Percentiles rank a stretch among this genome's conserved stretches.
phyloP scores from a whole-genome alignment of 2,797 vertebrate genomes.

The Coranthus polyacanthus region DNA sequence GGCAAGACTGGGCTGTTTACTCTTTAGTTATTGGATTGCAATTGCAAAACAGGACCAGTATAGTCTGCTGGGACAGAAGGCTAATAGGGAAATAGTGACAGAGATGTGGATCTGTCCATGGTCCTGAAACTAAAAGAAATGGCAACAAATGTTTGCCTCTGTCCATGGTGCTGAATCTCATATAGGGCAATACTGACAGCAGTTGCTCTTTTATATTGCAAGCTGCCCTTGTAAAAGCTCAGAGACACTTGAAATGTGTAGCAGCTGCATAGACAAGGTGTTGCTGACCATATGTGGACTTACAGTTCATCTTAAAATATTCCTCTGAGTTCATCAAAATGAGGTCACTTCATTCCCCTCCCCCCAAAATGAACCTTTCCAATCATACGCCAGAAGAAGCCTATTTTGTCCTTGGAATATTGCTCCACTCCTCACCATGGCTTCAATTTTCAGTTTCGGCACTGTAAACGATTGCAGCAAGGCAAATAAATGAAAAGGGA shows the following conservation, averaged over 20 bases:
- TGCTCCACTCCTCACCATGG: constrained; percentile 68
- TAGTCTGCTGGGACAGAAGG: constrained; percentile 1
- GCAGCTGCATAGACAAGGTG: constrained; percentile 21
- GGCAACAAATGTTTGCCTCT: constrained; percentile 7
- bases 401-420: constrained; percentile 79
- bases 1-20: constrained; percentile 11
- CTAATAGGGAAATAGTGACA: too few species aligned
- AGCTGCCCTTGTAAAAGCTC: constrained; percentile 12
- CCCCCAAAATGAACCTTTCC: constrained; percentile 61
- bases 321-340: constrained; percentile 59
- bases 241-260: constrained; percentile 16
- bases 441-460: constrained; percentile 79
- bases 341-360: constrained; percentile 42
- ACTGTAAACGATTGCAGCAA: constrained; percentile 77
- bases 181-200: constrained; percentile 19
- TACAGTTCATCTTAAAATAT: constrained; percentile 41
- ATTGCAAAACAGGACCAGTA: constrained; percentile 5
- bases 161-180: constrained; percentile 48
- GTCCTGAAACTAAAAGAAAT: constrained; percentile 23
- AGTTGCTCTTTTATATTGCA: constrained; percentile 26
- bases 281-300: constrained; percentile 36
- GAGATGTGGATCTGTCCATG: constrained; percentile 34
- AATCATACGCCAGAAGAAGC: constrained; percentile 68
- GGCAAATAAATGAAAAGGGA: constrained; percentile 83
- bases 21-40: constrained; percentile 14